Base-by-base conservation (phyloP, 2,797 vertebrate species). In the Cygnus olor region DNA sequence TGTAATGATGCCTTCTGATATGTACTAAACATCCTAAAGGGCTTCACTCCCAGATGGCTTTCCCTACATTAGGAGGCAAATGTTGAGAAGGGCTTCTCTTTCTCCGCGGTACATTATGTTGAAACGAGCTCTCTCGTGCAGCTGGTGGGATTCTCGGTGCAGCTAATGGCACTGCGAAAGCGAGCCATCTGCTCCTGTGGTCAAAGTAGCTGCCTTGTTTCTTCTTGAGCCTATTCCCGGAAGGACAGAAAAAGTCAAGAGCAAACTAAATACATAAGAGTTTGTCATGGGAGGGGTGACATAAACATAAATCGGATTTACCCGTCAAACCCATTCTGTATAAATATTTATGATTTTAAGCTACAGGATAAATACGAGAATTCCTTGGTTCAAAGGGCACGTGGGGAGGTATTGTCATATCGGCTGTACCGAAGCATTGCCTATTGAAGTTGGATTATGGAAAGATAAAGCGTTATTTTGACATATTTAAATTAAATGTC, bases 101-200 rank as follows among this genome's bases (percentile, higher is more conserved):
- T 94, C 81, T 91, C 71, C 44, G 70, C 10, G n/a, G 38, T 85
- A 28, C 79, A 58, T 93, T 96, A 93, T 54, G 83, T 73, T 81
- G 86, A 96, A 94, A 93, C 81, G 88, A 96, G 92, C 95, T 83
- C 54, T 82, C 76, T 71, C 0, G 5, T 95, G 88, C 94, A 96
- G 95, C 96, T 94, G 92, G 93, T 93, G 91, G 93, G 96, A 74
- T 96, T 92, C 91, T 94, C 4, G 0, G 93, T 14, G 14, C 94
- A 63, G 92, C 90, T 94, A 95, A 96, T 96, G 94, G 93, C 85
- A n/a, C 96, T 72, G 84, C 76, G 80, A 89, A 44, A 92, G 90
- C 11, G 87, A 96, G 64, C 96, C 96, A 96, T 97, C 95, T 97
- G 96, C 87, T 95, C 69, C 92, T 76, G 78, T 0, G 45, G 90